Evolutionary conservation across 2,888 invertebrate genomes (phyloP), one percentile per base, ranked within the genome.

Genomic region (Nomada fucata): DNA sequence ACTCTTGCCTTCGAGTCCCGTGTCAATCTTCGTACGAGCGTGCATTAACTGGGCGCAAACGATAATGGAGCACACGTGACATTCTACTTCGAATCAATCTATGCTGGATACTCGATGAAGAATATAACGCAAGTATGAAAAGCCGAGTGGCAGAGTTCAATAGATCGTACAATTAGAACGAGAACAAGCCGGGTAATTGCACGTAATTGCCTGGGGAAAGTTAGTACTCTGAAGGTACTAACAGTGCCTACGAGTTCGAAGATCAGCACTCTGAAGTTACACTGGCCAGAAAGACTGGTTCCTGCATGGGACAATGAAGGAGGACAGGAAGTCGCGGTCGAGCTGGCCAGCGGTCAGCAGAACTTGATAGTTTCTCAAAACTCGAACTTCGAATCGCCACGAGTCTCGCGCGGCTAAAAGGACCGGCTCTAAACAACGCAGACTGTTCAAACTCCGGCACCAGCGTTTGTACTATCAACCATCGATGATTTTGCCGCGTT

Each of bases 311-410:
- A 83, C 83, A 83, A 87, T 83, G 88, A 71, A 59, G 73, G 72
- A 63, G 78, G 67, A 47, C 78, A 85, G 88, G 88, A 86, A 86
- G 79, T 83, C 76, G 86, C 57, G 87, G 88, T 84, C 78, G 80
- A 74, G 79, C 72, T 60, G 72, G 57, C 59, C 68, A 84, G 77
- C 63, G 87, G 87, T 87, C 87, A 87, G 87, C 87, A 86, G 84
- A 84, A 82, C 86, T 86, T 82, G 80, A 86, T 86, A 82, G 82
- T 86, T 86, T 75, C 88, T 84, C 84, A 79, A 87, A 86, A 86
- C 88, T 88, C 86, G 86, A 82, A 86, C 77, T 79, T 82, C 29
- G 75, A 86, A 83, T 81, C 72, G 70, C 55, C 88, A 74, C 61
- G 73, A 82, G 76, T 73, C 76, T 69, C 72, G 55, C 64, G 29